Evolutionary conservation across 2,888 invertebrate genomes (phyloP).

Genomic region (Thereva nobilitata): DNA sequence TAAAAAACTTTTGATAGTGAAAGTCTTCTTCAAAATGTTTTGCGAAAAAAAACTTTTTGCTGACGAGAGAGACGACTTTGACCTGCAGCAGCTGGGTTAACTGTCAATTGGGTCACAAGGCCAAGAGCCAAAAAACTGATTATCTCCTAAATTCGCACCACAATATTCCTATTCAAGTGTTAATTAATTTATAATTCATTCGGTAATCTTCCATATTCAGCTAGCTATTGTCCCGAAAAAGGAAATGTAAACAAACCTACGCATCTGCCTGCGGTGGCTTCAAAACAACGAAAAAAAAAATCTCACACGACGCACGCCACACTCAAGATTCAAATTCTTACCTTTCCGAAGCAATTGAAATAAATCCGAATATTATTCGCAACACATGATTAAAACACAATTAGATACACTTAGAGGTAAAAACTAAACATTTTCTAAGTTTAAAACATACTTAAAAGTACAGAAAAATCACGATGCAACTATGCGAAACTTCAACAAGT

Average conservation of each 20-base stretch:
- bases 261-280: neutral
- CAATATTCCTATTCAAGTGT: neutral
- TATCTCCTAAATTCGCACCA: neutral
- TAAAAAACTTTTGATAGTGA: too few relatives aligned
- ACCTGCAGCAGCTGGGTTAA: slow-evolving; percentile 11
- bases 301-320: neutral
- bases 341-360: too few relatives aligned
- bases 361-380: too few relatives aligned
- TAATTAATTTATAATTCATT: slow-evolving; percentile 24
- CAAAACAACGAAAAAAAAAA: slow-evolving; percentile 4
- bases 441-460: too few relatives aligned
- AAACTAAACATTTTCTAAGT: too few relatives aligned
- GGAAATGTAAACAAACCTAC: slow-evolving; percentile 41
- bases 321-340: neutral
- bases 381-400: too few relatives aligned
- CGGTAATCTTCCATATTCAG: too few relatives aligned
- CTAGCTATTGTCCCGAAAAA: slow-evolving; percentile 27
- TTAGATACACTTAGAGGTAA: too few relatives aligned
- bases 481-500: too few relatives aligned
- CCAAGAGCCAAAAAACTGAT: neutral
- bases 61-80: neutral
- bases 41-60: neutral
- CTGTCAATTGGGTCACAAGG: slow-evolving; percentile 19
- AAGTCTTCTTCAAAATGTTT: neutral
- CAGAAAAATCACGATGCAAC: too few relatives aligned